Base-by-base conservation (phyloP, 2,888 invertebrate genomes). In the Phortica magna region DNA sequence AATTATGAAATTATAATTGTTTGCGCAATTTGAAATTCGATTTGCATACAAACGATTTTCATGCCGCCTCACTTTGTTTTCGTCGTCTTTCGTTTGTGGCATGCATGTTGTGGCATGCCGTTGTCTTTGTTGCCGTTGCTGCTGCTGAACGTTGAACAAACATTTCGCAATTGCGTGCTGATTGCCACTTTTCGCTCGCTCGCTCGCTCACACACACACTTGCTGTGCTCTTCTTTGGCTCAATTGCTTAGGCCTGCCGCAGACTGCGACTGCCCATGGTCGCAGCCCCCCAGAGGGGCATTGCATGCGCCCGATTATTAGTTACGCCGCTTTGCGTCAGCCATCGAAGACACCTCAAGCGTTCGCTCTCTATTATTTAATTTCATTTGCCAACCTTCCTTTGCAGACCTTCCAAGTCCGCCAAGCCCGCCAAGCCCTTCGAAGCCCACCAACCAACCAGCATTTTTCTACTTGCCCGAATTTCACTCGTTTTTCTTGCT, bases 121-220 rank as follows among this genome's bases (percentile, higher is more conserved):
- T 31, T 1, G 31, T 31, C 5, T 2, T 1, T 48, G 48, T 48
- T 48, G 48, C 14, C 7, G 31, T 31, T 48, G 48, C 3, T 2
- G 48, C 7, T 14, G 14, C 0, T 2, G 14, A 31, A 31, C 31
- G 86, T 85, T 88, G 86, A 87, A 84, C 80, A 84, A 88, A 88
- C 86, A 85, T 85, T 82, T 83, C 83, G 82, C 87, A 87, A 88
- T 87, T 88, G 88, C 89, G 83, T 85, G 85, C 84, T 88, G 89
- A 88, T 89, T 87, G 84, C 67, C 68, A 75, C 48, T 43, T 74
- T 43, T 55, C 22, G 42, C 67, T 22, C 59, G 41, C 22, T 7
- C 61, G 17, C 10, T 31, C 61, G 22, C 70, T 57, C 65, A 55
- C 73, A 59, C 53, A 19, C n/a, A n/a, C n/a, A n/a, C n/a, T n/a